Conservation (phyloP, 2,888 invertebrate species). For the Spicauda simplicius region DNA sequence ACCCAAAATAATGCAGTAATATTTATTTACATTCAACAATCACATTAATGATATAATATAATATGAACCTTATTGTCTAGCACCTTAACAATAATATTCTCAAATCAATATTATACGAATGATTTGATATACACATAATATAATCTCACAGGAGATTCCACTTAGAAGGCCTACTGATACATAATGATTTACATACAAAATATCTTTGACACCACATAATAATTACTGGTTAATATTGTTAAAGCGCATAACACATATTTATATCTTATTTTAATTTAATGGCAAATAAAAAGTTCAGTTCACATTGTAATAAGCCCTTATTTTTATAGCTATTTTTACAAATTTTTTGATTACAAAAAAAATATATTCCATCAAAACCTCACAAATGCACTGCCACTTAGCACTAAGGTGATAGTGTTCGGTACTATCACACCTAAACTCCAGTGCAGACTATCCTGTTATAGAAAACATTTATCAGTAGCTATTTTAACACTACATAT, state of each 20-base stretch:
- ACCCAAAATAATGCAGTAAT: constrained; percentile 6
- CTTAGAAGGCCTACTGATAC: no score
- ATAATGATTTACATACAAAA: not conserved
- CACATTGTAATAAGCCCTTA: no score
- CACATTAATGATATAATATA: constrained; percentile 6
- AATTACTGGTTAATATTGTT: not conserved
- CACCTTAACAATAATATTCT: constrained; percentile 8
- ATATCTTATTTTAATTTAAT: no score
- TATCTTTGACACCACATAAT: not conserved
- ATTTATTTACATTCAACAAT: constrained; percentile 20
- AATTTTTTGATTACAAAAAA: no score
- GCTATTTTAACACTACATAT: no score
- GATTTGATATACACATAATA: constrained; percentile 6
- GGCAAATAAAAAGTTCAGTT: no score
- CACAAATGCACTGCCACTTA: not conserved
- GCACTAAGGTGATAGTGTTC: not conserved
- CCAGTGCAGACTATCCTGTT: not conserved
- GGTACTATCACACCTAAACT: not conserved
- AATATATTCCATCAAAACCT: no score
- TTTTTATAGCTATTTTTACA: no score
- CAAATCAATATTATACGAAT: constrained; percentile 1
- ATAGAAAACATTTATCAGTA: not conserved
- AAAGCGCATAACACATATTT: no score
- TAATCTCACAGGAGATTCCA: constrained; percentile 14
- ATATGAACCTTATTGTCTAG: constrained; percentile 35